Evolutionary conservation across 2,113 vertebrate species (phyloP).

Genomic region (Eidolon helvum): DNA sequence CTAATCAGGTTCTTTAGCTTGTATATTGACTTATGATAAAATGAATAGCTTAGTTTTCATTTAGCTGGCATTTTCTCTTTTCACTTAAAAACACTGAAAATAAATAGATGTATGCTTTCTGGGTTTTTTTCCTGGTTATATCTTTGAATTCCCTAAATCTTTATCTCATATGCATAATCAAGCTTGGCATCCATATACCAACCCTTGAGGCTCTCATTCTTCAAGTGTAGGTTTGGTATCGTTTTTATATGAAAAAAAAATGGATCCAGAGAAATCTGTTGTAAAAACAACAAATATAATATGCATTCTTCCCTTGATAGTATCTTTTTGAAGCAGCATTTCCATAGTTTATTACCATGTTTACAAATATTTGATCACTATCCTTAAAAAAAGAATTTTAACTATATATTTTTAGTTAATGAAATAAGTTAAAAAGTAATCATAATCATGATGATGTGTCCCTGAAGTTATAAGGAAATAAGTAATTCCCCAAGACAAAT

Average conservation of each 20-base stretch:
- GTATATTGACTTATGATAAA: background rate
- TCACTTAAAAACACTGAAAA: constrained; percentile 41
- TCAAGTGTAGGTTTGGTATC: background rate
- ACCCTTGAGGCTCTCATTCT: background rate
- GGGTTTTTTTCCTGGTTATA: constrained; percentile 1
- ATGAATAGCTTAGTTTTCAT: background rate
- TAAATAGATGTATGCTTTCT: background rate
- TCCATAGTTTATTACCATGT: background rate
- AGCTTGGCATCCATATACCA: background rate
- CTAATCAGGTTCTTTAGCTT: background rate
- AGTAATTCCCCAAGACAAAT: background rate
- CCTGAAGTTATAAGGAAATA: background rate
- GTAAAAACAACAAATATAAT: background rate
- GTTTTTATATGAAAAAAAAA: background rate
- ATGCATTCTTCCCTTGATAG: background rate
- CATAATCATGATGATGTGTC: background rate
- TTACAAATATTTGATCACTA: background rate
- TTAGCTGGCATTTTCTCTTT: constrained; percentile 37
- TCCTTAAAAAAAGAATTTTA: background rate
- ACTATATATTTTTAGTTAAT: background rate
- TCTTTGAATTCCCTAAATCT: constrained; percentile 50
- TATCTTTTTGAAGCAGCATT: background rate
- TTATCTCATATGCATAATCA: background rate
- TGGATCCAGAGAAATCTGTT: background rate
- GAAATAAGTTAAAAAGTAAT: background rate